These are phyloP conservation scores for Cotesia vestalis DNA, from an alignment of 1,140 invertebrate species.

Conservation along the genomic window DNA sequence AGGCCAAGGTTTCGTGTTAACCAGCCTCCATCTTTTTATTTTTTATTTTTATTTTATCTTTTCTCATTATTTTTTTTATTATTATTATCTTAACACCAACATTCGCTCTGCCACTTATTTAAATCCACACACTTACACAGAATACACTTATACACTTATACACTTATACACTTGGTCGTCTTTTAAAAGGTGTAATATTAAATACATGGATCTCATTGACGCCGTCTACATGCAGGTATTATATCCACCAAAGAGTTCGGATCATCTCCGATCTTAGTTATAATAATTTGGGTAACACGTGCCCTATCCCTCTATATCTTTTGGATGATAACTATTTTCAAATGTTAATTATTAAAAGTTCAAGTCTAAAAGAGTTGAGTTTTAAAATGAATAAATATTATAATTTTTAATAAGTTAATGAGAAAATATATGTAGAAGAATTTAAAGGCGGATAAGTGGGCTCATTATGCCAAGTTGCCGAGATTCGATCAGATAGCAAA, in stretches of 20 bases:
- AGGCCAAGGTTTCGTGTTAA: conserved; percentile 49
- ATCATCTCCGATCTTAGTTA: too few species aligned
- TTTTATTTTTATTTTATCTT: conserved; percentile 11
- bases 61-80: conserved; percentile 31
- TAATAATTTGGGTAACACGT: conserved; percentile 47
- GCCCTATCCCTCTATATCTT: conserved; percentile 48
- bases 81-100: conserved; percentile 23
- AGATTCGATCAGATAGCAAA: too few species aligned
- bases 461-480: too few species aligned
- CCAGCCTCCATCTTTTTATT: conserved; percentile 39
- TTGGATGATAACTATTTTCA: conserved; percentile 61
- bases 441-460: too few species aligned
- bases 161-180: background rate
- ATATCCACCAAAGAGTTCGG: background rate
- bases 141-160: background rate
- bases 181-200: too few species aligned
- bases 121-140: background rate
- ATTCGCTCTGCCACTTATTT: background rate
- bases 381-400: background rate
- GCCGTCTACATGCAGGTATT: background rate
- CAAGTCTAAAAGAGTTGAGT: too few species aligned
- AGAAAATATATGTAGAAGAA: conserved; percentile 1
- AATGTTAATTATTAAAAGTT: conserved; percentile 40
- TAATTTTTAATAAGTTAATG: background rate
- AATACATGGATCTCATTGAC: background rate